phyloP scores from a whole-genome alignment of 92 coral and sea anemone species.

The Pocillopora grandis region DNA sequence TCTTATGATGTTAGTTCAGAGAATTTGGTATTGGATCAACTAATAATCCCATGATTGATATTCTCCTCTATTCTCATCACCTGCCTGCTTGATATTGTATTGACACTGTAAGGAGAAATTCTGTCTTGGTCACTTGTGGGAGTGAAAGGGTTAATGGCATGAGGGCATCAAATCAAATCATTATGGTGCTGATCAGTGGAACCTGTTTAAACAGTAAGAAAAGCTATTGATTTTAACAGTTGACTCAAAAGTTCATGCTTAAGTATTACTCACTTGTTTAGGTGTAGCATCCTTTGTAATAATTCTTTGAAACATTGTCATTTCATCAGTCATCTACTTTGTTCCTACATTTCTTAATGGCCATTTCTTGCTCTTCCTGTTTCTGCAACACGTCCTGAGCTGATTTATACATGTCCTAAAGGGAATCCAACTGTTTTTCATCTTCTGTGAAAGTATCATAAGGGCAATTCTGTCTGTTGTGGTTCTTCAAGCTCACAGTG shows the following conservation, averaged over 20 bases:
- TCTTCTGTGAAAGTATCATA: background rate
- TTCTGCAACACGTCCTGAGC: slow-evolving; percentile 6
- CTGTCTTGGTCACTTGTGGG: too few relatives aligned
- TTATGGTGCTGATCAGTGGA: too few relatives aligned
- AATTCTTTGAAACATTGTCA: background rate
- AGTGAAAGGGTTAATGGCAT: too few relatives aligned
- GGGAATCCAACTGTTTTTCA: background rate
- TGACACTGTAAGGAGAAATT: too few relatives aligned
- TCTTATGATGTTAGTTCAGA: too few relatives aligned
- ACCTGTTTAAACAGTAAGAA: too few relatives aligned
- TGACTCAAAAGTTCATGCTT: background rate
- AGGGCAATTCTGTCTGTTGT: background rate
- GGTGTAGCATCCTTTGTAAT: background rate
- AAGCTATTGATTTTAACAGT: background rate
- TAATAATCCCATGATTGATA: too few relatives aligned
- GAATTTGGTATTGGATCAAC: too few relatives aligned
- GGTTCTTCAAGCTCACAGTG: background rate
- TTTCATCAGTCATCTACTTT: slow-evolving; percentile 17
- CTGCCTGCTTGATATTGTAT: too few relatives aligned
- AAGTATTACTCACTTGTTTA: background rate
- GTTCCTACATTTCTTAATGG: slow-evolving; percentile 18
- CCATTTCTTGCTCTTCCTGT: slow-evolving; percentile 21
- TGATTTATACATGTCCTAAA: background rate
- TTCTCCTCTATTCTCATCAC: too few relatives aligned
- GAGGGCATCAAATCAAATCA: too few relatives aligned